Evolutionary conservation across 2,113 vertebrate species (phyloP).

Genomic region (Ctenodactylus gundi): DNA sequence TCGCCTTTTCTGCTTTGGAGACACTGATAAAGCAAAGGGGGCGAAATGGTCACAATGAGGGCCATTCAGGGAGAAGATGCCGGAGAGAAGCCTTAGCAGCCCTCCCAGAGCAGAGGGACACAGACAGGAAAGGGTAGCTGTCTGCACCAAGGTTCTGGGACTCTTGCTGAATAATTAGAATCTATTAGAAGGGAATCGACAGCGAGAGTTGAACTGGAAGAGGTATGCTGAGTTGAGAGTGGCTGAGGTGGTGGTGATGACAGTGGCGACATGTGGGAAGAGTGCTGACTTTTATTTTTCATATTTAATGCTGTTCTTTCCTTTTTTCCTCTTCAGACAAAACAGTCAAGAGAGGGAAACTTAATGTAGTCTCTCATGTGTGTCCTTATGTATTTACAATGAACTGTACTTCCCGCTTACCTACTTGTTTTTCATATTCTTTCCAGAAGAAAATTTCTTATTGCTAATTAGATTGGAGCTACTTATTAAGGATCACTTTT

Average conservation of each 20-base stretch:
- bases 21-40: constrained; percentile 44
- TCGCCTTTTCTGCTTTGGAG: constrained; percentile 34
- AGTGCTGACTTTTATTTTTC: background rate
- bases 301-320: background rate
- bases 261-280: background rate
- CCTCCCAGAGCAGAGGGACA: constrained; percentile 43
- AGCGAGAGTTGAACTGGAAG: background rate
- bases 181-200: constrained; percentile 7
- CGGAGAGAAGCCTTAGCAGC: constrained; percentile 54
- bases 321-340: background rate
- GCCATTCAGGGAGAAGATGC: constrained; percentile 59
- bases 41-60: constrained; percentile 31
- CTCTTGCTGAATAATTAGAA: constrained; percentile 53
- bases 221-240: constrained; percentile 23
- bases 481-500: background rate
- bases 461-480: background rate
- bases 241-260: background rate
- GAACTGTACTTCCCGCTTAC: background rate
- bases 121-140: constrained; percentile 32
- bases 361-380: background rate
- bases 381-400: background rate
- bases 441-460: background rate
- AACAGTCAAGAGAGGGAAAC: background rate
- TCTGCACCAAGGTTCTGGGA: background rate
- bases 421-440: background rate